phyloP scores from a whole-genome alignment of 1,140 invertebrate genomes.

The Microplitis mediator region DNA sequence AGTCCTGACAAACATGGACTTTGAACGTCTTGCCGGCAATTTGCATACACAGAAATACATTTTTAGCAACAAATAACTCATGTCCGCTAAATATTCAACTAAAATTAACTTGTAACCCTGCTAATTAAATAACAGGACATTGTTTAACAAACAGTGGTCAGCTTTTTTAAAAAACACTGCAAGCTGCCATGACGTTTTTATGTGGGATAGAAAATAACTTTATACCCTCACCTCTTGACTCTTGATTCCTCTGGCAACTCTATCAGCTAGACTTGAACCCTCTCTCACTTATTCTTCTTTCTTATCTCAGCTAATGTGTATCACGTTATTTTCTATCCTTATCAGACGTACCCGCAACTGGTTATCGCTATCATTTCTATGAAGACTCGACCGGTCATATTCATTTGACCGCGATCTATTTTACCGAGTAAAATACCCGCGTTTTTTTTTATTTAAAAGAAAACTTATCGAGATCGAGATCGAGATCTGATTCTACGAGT shows the following conservation, averaged over 20 bases:
- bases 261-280: neutral
- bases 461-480: too few relatives aligned
- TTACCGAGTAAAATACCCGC: too few relatives aligned
- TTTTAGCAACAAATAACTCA: conserved; percentile 17
- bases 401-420: too few relatives aligned
- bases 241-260: conserved; percentile 7
- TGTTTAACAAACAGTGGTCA: conserved; percentile 27
- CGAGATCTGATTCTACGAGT: too few relatives aligned
- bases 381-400: too few relatives aligned
- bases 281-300: neutral
- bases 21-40: conserved; percentile 36
- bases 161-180: conserved; percentile 37
- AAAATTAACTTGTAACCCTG: neutral
- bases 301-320: too few relatives aligned
- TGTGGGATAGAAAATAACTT: conserved; percentile 43
- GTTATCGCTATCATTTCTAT: too few relatives aligned
- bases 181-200: conserved; percentile 40
- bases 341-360: too few relatives aligned
- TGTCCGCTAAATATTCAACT: too few relatives aligned
- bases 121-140: conserved; percentile 38
- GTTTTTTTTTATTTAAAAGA: too few relatives aligned
- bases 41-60: conserved; percentile 39
- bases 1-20: conserved; percentile 33
- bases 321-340: too few relatives aligned
- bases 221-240: conserved; percentile 24